Evolutionary conservation across 2,797 vertebrate species (phyloP).

Genomic region (Brachymystax lenok): DNA sequence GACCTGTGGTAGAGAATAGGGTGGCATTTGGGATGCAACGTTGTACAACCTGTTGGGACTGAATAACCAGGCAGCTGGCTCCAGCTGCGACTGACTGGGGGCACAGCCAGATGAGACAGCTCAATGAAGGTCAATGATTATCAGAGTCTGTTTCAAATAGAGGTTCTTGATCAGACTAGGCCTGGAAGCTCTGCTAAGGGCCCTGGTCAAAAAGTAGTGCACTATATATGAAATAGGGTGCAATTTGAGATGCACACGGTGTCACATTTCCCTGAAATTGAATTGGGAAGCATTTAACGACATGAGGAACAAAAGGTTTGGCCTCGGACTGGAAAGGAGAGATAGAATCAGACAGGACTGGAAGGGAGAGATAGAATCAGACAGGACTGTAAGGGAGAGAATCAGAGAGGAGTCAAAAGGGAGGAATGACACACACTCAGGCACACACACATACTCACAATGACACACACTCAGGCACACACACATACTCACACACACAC

Average conservation of each 20-base stretch:
- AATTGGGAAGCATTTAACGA: conserved; percentile 60
- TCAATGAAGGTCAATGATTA: conserved; percentile 60
- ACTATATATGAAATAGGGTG: no score
- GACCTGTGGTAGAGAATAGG: background rate
- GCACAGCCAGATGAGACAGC: conserved; percentile 53
- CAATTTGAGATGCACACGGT: conserved; percentile 5
- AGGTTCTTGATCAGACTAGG: conserved; percentile 40
- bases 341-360: conserved; percentile 47
- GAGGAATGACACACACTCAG: conserved; percentile 43
- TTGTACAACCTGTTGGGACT: conserved; percentile 16
- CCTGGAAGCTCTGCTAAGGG: conserved; percentile 19
- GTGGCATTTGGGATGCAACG: background rate
- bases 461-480: background rate
- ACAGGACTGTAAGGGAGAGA: no score
- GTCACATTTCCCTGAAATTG: conserved; percentile 55
- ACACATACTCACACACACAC: background rate
- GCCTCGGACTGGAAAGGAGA: conserved; percentile 26
- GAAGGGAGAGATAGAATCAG: background rate
- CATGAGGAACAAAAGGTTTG: conserved; percentile 45
- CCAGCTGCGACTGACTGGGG: conserved; percentile 40
- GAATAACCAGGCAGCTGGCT: conserved; percentile 60
- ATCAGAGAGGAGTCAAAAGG: background rate
- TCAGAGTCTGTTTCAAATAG: conserved; percentile 49
- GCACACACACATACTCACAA: background rate
- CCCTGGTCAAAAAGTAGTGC: no score